phyloP scores from a whole-genome alignment of 1,140 invertebrate species.

The Himalopsyche phryganea region DNA sequence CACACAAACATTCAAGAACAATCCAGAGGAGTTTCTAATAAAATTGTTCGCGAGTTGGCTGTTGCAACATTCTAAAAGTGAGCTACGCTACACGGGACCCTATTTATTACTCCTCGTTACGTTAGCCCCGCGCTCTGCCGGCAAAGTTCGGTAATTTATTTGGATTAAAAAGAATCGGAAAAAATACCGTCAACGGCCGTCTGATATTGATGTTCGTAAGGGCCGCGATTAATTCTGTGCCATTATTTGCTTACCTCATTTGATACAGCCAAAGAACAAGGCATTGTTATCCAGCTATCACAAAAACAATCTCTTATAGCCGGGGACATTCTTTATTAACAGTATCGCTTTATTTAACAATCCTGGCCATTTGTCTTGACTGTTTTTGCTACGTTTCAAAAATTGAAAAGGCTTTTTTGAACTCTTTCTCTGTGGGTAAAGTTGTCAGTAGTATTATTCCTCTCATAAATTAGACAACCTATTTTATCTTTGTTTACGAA shows the following conservation, averaged over 20 bases:
- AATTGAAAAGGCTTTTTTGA: too few species aligned
- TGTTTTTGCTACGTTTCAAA: too few species aligned
- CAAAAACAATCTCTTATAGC: constrained; percentile 4
- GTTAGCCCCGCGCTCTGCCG: constrained; percentile 1
- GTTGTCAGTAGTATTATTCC: too few species aligned
- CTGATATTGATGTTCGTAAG: constrained; percentile 20
- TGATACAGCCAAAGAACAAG: constrained; percentile 1
- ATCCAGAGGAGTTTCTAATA: constrained; percentile 48
- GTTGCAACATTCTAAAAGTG: constrained; percentile 18
- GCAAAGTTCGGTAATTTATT: constrained; percentile 29
- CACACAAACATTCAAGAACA: constrained; percentile 44
- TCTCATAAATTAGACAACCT: too few species aligned
- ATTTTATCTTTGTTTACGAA: too few species aligned
- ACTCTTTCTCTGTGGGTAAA: too few species aligned
- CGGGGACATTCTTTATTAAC: constrained; percentile 6
- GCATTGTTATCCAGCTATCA: background rate
- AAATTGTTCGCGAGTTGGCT: constrained; percentile 44
- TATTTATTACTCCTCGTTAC: constrained; percentile 26
- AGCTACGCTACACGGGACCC: constrained; percentile 43
- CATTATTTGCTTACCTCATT: constrained; percentile 19
- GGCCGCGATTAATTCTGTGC: constrained; percentile 15
- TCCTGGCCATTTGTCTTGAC: too few species aligned
- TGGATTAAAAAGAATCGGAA: constrained; percentile 29
- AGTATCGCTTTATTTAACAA: constrained; percentile 3
- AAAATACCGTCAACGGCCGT: constrained; percentile 20